Evolutionary conservation across 2,888 invertebrate genomes (phyloP), one percentile per base, ranked within the genome.

Genomic region (Lamellibrachia satsuma): DNA sequence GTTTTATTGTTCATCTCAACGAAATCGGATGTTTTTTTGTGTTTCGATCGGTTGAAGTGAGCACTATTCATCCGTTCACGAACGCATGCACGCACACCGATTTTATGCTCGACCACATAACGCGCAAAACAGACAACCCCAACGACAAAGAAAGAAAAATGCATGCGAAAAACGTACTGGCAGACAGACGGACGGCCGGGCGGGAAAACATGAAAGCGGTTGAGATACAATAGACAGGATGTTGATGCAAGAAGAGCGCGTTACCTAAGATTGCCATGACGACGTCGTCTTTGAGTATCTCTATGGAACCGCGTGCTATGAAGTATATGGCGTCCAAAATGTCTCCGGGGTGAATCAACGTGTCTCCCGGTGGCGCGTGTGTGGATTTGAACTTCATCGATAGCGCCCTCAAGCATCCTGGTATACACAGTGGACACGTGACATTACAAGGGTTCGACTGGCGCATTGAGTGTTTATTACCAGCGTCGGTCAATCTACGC

Each of bases 351-450:
- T 96, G 96, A 92, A 96, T 95, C 57, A 96, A 93, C 0, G 96
- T 96, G 94, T 96, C 96, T 0, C 96, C 96, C 52, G 96, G 96
- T 1, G 96, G 96, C 92, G 96, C 96, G 94, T 96, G 96, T 11
- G 96, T 96, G 11, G 96, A 95, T 93, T 96, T 96, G 93, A 96
- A 96, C 94, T 96, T 96, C 94, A 96, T 94, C 55, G 96, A 96
- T 93, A 96, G 94, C 55, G 96, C 95, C 93, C 96, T 95, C 55
- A 96, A 93, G 93, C 96, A 96, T 90, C 96, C 96, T 96, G 94
- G 75, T 2, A 75, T 39, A 39, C 39, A 39, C 39, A 39, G 1
- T 39, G 75, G 15, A 75, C 57, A 57, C 8, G 57, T 57, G 57
- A 57, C 3, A 57, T 57, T 57, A 39, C 39, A 39, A 39, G 39